Evolutionary conservation across 35 echinoderm and acorn worm species (phyloP).

Genomic region (Ptychodera flava): DNA sequence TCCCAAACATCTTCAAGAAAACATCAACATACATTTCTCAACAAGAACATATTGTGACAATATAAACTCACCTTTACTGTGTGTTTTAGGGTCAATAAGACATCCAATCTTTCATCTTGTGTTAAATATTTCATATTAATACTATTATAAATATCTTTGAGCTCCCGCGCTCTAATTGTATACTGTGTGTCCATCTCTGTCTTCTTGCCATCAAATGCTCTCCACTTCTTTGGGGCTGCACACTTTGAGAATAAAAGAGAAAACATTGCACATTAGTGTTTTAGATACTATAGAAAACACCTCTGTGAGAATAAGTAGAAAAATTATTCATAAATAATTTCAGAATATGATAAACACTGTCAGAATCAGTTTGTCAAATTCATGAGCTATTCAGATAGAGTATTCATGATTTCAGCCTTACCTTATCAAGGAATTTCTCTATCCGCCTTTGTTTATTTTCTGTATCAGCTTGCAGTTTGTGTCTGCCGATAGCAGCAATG

Average conservation of each 20-base stretch:
- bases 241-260: constrained; percentile 26
- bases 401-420: too few relatives aligned
- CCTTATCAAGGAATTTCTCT: constrained; percentile 94
- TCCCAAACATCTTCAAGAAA: too few relatives aligned
- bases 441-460: constrained; percentile 81
- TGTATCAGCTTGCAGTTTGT: constrained; percentile 76
- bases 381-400: too few relatives aligned
- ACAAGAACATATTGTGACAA: too few relatives aligned
- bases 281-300: too few relatives aligned
- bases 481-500: constrained; percentile 88
- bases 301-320: too few relatives aligned
- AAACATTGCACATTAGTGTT: too few relatives aligned
- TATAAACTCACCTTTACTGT: constrained; percentile 77
- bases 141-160: constrained; percentile 85
- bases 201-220: constrained; percentile 76
- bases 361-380: too few relatives aligned
- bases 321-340: too few relatives aligned
- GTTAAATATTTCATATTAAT: constrained; percentile 89
- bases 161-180: constrained; percentile 81
- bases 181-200: constrained; percentile 97
- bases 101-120: constrained; percentile 95
- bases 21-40: too few relatives aligned
- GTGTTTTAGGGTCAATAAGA: constrained; percentile 94
- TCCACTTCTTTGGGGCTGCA: constrained; percentile 88
- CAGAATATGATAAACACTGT: too few relatives aligned